Evolutionary conservation across 2,888 invertebrate species (phyloP), one percentile per base, ranked within the genome.

Genomic region (Lasioglossum pauxillum): DNA sequence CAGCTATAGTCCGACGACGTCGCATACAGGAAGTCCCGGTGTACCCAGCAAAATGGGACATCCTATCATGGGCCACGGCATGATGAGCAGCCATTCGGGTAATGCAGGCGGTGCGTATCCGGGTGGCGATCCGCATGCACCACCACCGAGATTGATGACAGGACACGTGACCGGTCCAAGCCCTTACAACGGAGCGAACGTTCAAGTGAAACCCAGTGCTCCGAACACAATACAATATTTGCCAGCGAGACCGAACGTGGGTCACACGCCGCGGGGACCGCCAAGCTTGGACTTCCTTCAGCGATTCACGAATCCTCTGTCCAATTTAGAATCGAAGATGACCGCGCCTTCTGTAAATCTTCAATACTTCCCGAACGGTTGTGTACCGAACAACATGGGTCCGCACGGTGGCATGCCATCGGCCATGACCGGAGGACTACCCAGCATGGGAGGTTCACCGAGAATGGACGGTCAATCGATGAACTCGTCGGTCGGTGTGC

Each of bases 201-300:
- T 98, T 69, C 95, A 95, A 86, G 99, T 99, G 44, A 99, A 99
- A 95, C 98, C 99, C 16, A 99, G 98, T 95, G 99, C 99, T 19
- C 99, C 99, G 0, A 99, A 99, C 95, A 99, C 99, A 60, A 99
- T 99, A 94, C 99, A 99, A 96, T 99, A 99, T 96, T 97, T 99
- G 95, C 99, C 99, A 38, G 98, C 99, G 78, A 97, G 99, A 95
- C 98, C 99, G n/a, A 98, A 98, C 94, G 97, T 97, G 93, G 96
- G 97, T 19, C 97, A 97, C 93, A 96, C 96, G 86, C 97, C 97
- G 0, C 96, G 98, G 72, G 97, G 98, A 16, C 98, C 98, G 8
- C 98, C 98, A 67, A 98, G 98, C 95, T 96, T 99, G 88, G 98
- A 99, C 93, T 99, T 99, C 95, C 96, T 99, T 81, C 98, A 98